Evolutionary conservation across 2,888 invertebrate genomes (phyloP).

Genomic region (Electrophaes corylata): DNA sequence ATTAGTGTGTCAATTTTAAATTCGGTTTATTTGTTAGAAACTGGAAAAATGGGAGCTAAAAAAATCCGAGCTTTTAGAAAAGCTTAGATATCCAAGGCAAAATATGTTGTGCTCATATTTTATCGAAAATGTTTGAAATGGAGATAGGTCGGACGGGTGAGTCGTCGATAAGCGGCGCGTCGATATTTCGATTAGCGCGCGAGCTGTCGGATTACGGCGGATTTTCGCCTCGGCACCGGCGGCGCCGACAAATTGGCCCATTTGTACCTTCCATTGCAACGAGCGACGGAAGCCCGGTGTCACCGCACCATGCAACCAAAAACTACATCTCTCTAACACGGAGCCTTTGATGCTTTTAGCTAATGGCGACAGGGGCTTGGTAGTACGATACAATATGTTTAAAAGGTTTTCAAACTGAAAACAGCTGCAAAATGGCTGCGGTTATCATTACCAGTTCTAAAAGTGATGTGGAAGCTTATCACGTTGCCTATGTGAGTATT

Average conservation of each 20-base stretch:
- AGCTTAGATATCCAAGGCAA: neutral
- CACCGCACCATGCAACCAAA: constrained; percentile 37
- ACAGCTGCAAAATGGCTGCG: too few species aligned
- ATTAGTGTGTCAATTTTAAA: too few species aligned
- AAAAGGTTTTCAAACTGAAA: neutral
- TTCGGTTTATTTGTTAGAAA: too few species aligned
- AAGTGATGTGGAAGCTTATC: too few species aligned
- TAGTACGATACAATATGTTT: neutral
- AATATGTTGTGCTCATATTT: neutral
- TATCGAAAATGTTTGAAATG: constrained; percentile 28
- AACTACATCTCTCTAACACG: constrained; percentile 15
- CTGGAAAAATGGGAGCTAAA: too few species aligned
- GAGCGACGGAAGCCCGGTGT: constrained; percentile 36
- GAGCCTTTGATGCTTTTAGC: neutral
- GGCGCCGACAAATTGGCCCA: constrained; percentile 75
- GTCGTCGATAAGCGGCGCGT: constrained; percentile 70
- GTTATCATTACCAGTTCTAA: too few species aligned
- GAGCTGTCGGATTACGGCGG: constrained; percentile 76
- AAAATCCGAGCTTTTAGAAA: neutral
- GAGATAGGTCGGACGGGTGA: constrained; percentile 38
- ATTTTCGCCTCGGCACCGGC: constrained; percentile 74
- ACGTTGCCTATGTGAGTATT: too few species aligned
- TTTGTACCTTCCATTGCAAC: constrained; percentile 62
- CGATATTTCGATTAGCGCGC: constrained; percentile 82
- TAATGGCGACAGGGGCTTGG: neutral